These are phyloP conservation scores for Camponotus floridanus DNA, from an alignment of 1,140 invertebrate species.

Conservation along the genomic window DNA sequence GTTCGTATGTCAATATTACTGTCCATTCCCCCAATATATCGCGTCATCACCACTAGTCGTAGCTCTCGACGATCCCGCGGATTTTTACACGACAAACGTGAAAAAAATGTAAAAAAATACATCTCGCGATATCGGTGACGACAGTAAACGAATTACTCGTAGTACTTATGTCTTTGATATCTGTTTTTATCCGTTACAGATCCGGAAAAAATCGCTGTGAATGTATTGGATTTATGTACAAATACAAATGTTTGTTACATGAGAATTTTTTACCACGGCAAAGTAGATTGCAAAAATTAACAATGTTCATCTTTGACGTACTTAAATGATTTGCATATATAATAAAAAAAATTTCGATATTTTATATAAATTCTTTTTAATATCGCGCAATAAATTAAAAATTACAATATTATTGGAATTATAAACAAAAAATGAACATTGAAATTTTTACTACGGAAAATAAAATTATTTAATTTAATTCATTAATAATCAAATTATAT, in stretches of 20 bases:
- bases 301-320: not conserved
- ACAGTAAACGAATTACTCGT: slow-evolving; percentile 20
- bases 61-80: not conserved
- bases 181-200: not conserved
- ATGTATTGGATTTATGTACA: too few species aligned
- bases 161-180: not conserved
- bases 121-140: not conserved
- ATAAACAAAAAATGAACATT: not conserved
- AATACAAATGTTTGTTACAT: not conserved
- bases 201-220: not conserved
- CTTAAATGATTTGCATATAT: not conserved
- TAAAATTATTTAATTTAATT: not conserved
- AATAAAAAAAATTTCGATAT: not conserved
- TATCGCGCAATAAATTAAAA: not conserved
- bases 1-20: slow-evolving; percentile 44
- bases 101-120: slow-evolving; percentile 3
- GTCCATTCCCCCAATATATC: slow-evolving; percentile 31
- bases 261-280: not conserved
- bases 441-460: not conserved
- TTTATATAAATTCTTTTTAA: not conserved
- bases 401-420: not conserved
- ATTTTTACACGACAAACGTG: slow-evolving; percentile 18
- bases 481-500: not conserved
- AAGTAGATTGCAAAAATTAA: not conserved
- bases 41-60: slow-evolving; percentile 13